These are phyloP conservation scores for Protonibea diacanthus DNA, from an alignment of 2,797 vertebrate genomes.

Conservation along the genomic window DNA sequence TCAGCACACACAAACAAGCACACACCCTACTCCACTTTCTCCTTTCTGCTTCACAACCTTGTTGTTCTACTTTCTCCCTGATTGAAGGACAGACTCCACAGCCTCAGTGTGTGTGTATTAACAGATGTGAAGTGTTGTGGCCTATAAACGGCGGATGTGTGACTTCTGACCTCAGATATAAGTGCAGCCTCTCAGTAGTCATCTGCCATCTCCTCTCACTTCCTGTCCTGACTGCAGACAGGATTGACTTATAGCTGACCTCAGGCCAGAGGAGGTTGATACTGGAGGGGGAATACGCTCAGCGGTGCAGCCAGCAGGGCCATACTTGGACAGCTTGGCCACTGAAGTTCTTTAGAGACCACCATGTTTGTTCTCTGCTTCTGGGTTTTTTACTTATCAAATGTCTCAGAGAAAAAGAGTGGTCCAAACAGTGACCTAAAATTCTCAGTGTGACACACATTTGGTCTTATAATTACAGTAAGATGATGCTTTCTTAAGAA, in stretches of 20 bases:
- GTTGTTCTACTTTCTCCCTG: slow-evolving; percentile 6
- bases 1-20: background rate
- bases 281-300: slow-evolving; percentile 23
- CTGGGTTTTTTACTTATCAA: background rate
- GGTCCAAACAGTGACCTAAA: slow-evolving; percentile 13
- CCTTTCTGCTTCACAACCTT: slow-evolving; percentile 1
- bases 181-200: slow-evolving; percentile 40
- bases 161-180: slow-evolving; percentile 44
- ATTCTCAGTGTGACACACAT: slow-evolving; percentile 10
- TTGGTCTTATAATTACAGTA: background rate
- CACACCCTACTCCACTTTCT: background rate
- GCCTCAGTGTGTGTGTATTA: slow-evolving; percentile 14
- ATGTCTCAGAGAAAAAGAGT: background rate
- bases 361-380: background rate
- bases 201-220: slow-evolving; percentile 8
- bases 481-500: background rate
- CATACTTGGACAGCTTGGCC: slow-evolving; percentile 10
- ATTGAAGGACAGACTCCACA: slow-evolving; percentile 26
- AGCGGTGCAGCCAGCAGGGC: background rate
- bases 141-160: slow-evolving; percentile 29
- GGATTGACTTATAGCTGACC: slow-evolving; percentile 17
- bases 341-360: slow-evolving; percentile 5
- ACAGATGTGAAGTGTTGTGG: slow-evolving; percentile 47
- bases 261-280: slow-evolving; percentile 2
- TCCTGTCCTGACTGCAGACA: slow-evolving; percentile 11